Evolutionary conservation across 1,140 invertebrate species (phyloP).

Genomic region (Aradophagus sp.): DNA sequence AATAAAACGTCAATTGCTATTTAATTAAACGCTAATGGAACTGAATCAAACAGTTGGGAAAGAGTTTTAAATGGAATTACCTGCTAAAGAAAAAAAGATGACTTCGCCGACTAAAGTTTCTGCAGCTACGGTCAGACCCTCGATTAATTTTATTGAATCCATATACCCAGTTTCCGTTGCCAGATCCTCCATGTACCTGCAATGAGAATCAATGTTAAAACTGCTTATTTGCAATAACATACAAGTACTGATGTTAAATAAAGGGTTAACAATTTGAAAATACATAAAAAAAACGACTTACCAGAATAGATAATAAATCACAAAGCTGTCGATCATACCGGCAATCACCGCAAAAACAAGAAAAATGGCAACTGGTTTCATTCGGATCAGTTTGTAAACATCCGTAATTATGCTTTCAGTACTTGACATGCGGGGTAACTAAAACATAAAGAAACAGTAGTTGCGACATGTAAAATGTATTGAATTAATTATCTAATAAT

Average conservation of each 20-base stretch:
- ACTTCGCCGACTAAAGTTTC: constrained; percentile 84
- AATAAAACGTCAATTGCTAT: no score
- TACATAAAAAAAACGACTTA: constrained; percentile 63
- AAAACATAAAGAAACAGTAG: constrained; percentile 56
- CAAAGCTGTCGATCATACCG: constrained; percentile 84
- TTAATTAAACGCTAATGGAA: no score
- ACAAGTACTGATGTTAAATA: neutral
- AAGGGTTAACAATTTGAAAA: no score
- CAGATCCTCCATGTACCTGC: constrained; percentile 83
- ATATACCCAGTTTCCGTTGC: constrained; percentile 77
- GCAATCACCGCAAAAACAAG: constrained; percentile 81
- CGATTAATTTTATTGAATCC: constrained; percentile 83
- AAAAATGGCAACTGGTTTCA: constrained; percentile 80
- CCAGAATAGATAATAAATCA: constrained; percentile 88
- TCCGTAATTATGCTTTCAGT: constrained; percentile 80
- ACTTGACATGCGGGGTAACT: constrained; percentile 80
- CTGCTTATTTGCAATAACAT: neutral
- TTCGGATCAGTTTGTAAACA: constrained; percentile 76
- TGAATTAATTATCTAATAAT: no score
- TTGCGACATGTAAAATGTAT: no score
- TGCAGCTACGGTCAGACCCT: constrained; percentile 83
- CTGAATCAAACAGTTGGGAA: no score
- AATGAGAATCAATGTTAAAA: neutral
- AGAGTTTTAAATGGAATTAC: neutral
- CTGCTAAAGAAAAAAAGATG: constrained; percentile 78